Conservation (phyloP, 2,797 vertebrate species). For the Sebastes nivosus region DNA sequence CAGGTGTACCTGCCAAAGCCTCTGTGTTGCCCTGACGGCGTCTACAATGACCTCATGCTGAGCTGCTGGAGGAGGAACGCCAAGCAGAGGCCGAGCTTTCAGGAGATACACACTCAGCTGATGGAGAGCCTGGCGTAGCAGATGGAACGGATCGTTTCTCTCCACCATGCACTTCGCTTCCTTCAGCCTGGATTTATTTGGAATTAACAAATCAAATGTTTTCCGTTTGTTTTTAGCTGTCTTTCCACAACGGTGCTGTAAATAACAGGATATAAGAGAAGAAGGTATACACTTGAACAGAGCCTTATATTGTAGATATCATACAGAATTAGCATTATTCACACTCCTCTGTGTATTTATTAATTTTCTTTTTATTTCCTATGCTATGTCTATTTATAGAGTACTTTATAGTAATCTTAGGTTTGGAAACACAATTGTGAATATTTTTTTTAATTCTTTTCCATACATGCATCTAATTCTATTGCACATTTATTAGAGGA, state of each 20-base stretch:
- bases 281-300: constrained; percentile 37
- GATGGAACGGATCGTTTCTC: not conserved
- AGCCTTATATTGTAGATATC: constrained; percentile 47
- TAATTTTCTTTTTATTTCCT: constrained; percentile 34
- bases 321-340: constrained; percentile 24
- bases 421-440: constrained; percentile 29
- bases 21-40: constrained; percentile 85
- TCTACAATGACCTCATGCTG: constrained; percentile 92
- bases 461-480: not conserved
- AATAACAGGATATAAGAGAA: constrained; percentile 29
- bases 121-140: constrained; percentile 77
- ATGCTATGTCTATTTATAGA: constrained; percentile 53
- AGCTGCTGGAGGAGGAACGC: constrained; percentile 95
- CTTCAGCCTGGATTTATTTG: constrained; percentile 7
- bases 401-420: constrained; percentile 15
- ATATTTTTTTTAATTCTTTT: not conserved
- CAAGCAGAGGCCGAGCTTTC: constrained; percentile 92
- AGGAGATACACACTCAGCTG: constrained; percentile 89
- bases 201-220: constrained; percentile 1
- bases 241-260: constrained; percentile 26
- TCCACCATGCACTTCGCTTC: constrained; percentile 1
- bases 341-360: constrained; percentile 59
- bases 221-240: not conserved
- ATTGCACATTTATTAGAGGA: constrained; percentile 49
- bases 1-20: constrained; percentile 94